Conservation (phyloP, 1,140 invertebrate genomes). For the Physella acuta region DNA sequence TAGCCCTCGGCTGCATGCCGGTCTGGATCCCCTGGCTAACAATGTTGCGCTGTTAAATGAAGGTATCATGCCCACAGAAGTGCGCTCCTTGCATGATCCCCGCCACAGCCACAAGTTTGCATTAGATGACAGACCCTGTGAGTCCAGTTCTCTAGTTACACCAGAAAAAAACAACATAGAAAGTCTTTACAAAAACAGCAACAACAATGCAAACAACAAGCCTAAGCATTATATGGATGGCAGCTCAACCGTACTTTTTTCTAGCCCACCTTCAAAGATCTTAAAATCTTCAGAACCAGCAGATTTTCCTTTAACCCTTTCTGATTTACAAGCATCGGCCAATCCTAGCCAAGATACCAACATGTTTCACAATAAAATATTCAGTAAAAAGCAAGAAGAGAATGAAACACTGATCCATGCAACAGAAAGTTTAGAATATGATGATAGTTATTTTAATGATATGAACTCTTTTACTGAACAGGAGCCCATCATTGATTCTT, state of each 20-base stretch:
- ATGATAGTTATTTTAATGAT: too few species aligned
- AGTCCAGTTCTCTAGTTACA: background rate
- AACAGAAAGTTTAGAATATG: too few species aligned
- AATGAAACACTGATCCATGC: too few species aligned
- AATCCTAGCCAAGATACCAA: too few species aligned
- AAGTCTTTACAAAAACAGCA: background rate
- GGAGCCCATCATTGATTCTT: too few species aligned
- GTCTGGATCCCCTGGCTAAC: background rate
- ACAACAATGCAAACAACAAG: background rate
- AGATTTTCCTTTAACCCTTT: slow-evolving; percentile 5
- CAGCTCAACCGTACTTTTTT: background rate
- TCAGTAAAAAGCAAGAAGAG: background rate
- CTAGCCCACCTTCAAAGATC: background rate
- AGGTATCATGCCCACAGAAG: background rate
- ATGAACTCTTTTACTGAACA: too few species aligned
- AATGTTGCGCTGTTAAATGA: background rate
- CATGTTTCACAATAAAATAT: background rate
- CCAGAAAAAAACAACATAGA: background rate
- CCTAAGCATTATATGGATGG: background rate
- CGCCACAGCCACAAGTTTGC: slow-evolving; percentile 19
- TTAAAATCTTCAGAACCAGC: background rate
- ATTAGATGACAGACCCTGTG: slow-evolving; percentile 1
- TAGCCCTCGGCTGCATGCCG: background rate
- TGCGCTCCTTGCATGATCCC: slow-evolving; percentile 13
- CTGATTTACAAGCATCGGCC: slow-evolving; percentile 14